These are phyloP conservation scores for Penaeus monodon DNA, from an alignment of 2,888 invertebrate species.

Conservation along the genomic window DNA sequence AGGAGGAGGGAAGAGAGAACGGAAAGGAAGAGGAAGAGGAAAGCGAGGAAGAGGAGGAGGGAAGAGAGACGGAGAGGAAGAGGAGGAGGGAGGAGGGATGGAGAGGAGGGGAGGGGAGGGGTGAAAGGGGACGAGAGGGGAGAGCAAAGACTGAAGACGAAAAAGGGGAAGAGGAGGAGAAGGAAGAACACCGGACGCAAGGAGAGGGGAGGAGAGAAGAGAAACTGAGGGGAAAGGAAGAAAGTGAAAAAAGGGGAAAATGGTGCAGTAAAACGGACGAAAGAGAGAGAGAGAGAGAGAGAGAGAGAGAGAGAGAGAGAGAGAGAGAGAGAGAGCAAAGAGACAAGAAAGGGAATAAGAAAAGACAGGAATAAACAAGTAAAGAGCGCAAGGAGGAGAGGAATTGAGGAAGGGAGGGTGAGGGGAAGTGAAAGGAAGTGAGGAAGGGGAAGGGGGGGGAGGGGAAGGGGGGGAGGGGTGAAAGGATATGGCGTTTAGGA, in stretches of 20 bases:
- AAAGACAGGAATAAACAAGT: too few relatives aligned
- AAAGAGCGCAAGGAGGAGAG: too few relatives aligned
- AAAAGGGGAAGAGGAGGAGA: not conserved
- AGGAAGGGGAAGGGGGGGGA: not conserved
- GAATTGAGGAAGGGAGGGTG: too few relatives aligned
- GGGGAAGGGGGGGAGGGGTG: not conserved
- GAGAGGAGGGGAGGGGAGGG: not conserved
- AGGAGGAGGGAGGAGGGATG: not conserved
- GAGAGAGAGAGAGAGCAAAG: too few relatives aligned
- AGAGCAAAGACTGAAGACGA: not conserved
- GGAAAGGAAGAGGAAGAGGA: not conserved
- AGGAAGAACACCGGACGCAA: not conserved
- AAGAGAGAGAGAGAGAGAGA: too few relatives aligned
- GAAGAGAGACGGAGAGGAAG: slow-evolving; percentile 26
- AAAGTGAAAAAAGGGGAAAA: not conserved
- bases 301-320: too few relatives aligned
- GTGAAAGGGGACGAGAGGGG: not conserved
- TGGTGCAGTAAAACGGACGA: too few relatives aligned
- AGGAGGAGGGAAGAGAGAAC: slow-evolving; percentile 6
- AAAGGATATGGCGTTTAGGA: not conserved
- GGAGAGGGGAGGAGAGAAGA: slow-evolving; percentile 14
- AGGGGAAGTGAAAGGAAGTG: too few relatives aligned
- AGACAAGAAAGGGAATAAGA: too few relatives aligned
- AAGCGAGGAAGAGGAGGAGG: not conserved
- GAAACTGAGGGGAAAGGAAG: slow-evolving; percentile 19